Evolutionary conservation across 2,888 invertebrate species (phyloP), one percentile per base, ranked within the genome.

Genomic region (Ischnura elegans): DNA sequence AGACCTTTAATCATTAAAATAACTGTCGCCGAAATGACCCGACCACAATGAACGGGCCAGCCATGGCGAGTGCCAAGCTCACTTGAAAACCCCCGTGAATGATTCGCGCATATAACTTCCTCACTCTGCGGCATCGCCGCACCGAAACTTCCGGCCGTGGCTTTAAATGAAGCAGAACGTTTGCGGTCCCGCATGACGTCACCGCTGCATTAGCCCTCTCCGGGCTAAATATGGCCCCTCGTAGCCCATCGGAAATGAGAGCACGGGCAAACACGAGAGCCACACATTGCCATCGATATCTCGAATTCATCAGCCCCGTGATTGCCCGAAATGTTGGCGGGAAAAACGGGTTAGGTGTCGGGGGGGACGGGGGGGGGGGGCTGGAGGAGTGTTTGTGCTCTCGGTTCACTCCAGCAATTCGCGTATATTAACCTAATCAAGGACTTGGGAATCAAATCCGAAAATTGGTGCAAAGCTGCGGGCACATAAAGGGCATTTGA

Each of bases 111-210:
- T n/a, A n/a, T 76, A 76, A 36, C 76, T 76, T 76, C 36, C 36
- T 10, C 10, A 76, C 36, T 29, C 76, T 3, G 36, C 36, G 36
- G 29, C 8, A n/a, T n/a, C n/a, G 51, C 51, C n/a, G 76, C 29
- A 36, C 36, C 29, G 76, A 76, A 76, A 76, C 29, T 76, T 76
- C 29, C 36, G 76, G 76, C 76, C 13, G 76, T 36, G 76, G 36
- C 76, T 36, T 76, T 76, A 76, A 76, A 76, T 76, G 76, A 76
- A 76, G 76, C 76, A 13, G 76, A 76, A 76, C 36, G 76, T 76
- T 36, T 76, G 29, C 76, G 16, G 76, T 76, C 61, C 10, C 2
- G 13, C 8, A 76, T 76, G 36, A 76, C 76, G 76, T 36, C 76
- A 76, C 76, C 25, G 36, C 76, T 36, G 10, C 76, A 76, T 36